phyloP scores from a whole-genome alignment of 2,113 vertebrate species.

The Tyrannus savana region DNA sequence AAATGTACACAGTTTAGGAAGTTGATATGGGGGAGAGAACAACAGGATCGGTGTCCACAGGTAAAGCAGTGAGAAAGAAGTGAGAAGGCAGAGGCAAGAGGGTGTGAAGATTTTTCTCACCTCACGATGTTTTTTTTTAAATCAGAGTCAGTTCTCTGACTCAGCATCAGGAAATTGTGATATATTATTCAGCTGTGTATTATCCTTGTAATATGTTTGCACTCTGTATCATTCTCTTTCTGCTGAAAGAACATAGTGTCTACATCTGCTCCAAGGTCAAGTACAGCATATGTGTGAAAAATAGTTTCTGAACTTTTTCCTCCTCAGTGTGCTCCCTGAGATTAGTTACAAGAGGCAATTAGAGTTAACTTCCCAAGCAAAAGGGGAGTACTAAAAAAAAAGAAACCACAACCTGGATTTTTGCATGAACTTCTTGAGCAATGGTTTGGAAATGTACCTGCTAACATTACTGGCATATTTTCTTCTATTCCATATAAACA shows the following conservation, averaged over 20 bases:
- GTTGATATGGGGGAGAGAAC: not conserved
- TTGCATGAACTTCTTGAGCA: not conserved
- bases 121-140: not conserved
- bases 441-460: not conserved
- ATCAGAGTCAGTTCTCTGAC: not conserved
- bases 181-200: not conserved
- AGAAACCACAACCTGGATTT: not conserved
- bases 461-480: not conserved
- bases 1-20: not conserved
- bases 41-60: accelerated
- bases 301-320: not conserved
- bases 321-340: not conserved
- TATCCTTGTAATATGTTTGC: not conserved
- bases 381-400: not conserved
- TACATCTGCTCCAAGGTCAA: not conserved
- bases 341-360: not conserved
- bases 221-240: not conserved
- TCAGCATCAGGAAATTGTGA: not conserved
- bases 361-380: not conserved
- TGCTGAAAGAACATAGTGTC: not conserved
- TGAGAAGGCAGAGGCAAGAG: not conserved
- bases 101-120: not conserved
- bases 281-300: not conserved
- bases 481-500: not conserved
- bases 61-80: not conserved